Base-by-base conservation (phyloP, 2,797 vertebrate genomes). In the Geotrypetes seraphini region DNA sequence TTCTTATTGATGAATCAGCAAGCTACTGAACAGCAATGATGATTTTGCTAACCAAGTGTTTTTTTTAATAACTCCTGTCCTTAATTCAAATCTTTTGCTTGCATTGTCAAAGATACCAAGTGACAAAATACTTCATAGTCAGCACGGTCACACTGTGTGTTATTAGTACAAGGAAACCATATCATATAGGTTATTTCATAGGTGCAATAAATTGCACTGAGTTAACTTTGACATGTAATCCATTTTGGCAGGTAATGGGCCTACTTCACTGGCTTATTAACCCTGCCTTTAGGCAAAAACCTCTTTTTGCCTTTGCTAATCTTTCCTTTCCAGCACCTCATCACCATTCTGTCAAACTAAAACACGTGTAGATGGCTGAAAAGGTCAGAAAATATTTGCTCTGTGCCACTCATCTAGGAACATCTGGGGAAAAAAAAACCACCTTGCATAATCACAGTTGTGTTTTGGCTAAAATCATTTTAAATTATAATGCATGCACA, bases 361-460 rank as follows among this genome's bases (percentile, higher is more conserved):
- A n/a, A n/a, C n/a, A n/a, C n/a, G n/a, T n/a, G n/a, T n/a, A n/a
- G 67, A 53, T 7, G 28, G 47, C 31, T 51, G 56, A 69, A 75
- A 69, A 75, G 60, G 73, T 75, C 62, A 65, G 33, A 50, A 34
- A 19, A 19, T 48, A 22, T 34, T 13, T 28, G 36, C 51, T 39
- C 14, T 19, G 19, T 37, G 50, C 33, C 31, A 43, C n/a, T n/a
- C n/a, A n/a, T n/a, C n/a, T n/a, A n/a, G n/a, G n/a, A n/a, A n/a
- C n/a, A n/a, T 31, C 14, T 12, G 18, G 7, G 28, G 28, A 49
- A n/a, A n/a, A n/a, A n/a, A n/a, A n/a, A n/a, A n/a, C n/a, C n/a
- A n/a, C n/a, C n/a, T n/a, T n/a, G n/a, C n/a, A n/a, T n/a, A n/a
- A n/a, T n/a, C n/a, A n/a, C n/a, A n/a, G n/a, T n/a, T n/a, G n/a